Base-by-base conservation (phyloP, 1,140 invertebrate species). In the Aporrectodea caliginosa region DNA sequence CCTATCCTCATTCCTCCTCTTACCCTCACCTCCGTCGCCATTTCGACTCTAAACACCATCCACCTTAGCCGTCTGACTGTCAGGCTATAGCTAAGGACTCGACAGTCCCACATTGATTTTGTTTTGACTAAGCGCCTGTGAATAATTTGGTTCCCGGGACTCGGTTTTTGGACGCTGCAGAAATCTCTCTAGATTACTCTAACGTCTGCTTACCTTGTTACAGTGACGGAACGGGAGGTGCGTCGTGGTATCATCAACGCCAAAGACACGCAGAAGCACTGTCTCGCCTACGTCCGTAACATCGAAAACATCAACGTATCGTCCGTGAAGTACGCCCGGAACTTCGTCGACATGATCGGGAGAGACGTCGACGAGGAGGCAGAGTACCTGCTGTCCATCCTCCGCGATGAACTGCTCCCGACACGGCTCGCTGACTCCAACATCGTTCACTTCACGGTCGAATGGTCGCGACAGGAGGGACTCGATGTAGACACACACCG, bases 391-490 rank as follows among this genome's bases (percentile, higher is more conserved):
- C 35, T 81, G 14, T 70, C 73, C 0, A 69, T 70, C n/a, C 68
- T 79, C 29, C 33, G 43, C 30, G 77, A 81, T 32, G 68, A 81
- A 34, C 29, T 71, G 30, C 70, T 89, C 6, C 85, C 85, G 6
- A 84, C 83, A 72, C 85, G 83, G 76, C 82, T 88, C 73, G 80
- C 83, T 1, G 82, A 83, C 14, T 78, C 73, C 29, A 88, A 88
- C 81, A 82, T 86, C n/a, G 83, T 80, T n/a, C 79, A 81, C 84
- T 98, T 97, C 84, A 96, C 93, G 0, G 95, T 99, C 0, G 96
- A 98, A 86, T 99, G 97, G 97, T 95, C 96, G 33, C 96, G 96
- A 0, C 91, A 96, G 75, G 96, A 98, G 87, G 97, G 97, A 74
- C 90, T 98, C 14, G 95, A 97, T 84, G 91, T 92, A 16, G 95